Evolutionary conservation across 2,888 invertebrate genomes (phyloP).

Genomic region (Lycophotia porphyrea): DNA sequence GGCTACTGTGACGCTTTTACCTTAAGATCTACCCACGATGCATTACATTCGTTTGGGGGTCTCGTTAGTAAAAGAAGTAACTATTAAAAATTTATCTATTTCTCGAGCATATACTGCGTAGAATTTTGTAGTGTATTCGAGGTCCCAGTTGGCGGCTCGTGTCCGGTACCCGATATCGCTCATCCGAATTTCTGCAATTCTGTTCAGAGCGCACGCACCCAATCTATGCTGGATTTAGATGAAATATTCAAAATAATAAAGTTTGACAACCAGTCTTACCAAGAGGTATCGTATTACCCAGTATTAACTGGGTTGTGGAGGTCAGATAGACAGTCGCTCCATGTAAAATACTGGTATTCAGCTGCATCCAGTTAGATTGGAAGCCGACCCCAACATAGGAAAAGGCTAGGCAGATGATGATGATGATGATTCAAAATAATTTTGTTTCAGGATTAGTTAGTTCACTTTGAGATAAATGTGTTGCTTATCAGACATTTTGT

Average conservation of each 20-base stretch:
- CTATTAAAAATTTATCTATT: conserved; percentile 10
- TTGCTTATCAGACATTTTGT: neutral
- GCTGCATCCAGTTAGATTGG: too few species aligned
- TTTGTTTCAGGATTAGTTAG: neutral
- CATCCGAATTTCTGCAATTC: conserved; percentile 78
- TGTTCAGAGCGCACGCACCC: conserved; percentile 61
- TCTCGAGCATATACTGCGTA: conserved; percentile 65
- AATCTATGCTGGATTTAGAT: conserved; percentile 44
- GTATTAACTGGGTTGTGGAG: too few species aligned
- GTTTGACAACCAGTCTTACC: too few species aligned
- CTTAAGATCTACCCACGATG: neutral
- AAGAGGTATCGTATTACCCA: too few species aligned
- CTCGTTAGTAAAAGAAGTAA: neutral
- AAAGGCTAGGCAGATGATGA: too few species aligned
- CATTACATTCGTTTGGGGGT: neutral
- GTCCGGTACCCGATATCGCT: conserved; percentile 74
- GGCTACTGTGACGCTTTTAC: too few species aligned
- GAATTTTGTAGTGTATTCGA: conserved; percentile 72
- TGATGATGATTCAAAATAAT: too few species aligned
- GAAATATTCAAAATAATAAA: conserved; percentile 32
- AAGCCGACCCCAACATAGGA: too few species aligned
- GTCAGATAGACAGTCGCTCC: too few species aligned
- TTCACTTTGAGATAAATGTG: neutral
- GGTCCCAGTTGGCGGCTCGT: conserved; percentile 73
- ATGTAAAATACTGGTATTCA: too few species aligned